Evolutionary conservation across 2,888 invertebrate genomes (phyloP).

Genomic region (Stenodera caucasica): DNA sequence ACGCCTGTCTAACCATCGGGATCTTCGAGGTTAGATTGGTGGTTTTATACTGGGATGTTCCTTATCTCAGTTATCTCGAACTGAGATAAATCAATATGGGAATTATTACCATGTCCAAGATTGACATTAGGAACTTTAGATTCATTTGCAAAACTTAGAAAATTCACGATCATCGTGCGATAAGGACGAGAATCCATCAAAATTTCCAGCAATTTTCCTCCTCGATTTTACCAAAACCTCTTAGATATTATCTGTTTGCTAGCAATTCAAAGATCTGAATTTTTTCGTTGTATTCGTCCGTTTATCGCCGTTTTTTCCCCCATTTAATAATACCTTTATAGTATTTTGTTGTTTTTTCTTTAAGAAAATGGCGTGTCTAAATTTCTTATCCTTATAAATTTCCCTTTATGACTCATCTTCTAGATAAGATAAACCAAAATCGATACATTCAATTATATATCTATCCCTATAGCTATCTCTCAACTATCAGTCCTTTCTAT

Average conservation of each 20-base stretch:
- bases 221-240: no score
- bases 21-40: neutral
- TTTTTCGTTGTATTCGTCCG: no score
- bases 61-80: neutral
- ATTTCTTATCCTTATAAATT: neutral
- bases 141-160: no score
- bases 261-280: no score
- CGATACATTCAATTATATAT: neutral
- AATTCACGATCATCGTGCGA: no score
- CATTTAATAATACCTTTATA: no score
- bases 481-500: neutral
- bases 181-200: no score
- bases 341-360: no score
- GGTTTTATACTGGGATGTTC: neutral
- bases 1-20: conserved; percentile 27
- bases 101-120: neutral
- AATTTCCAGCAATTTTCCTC: no score
- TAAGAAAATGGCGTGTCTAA: neutral
- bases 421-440: neutral
- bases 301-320: no score
- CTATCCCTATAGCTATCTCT: neutral
- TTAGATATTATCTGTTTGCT: no score
- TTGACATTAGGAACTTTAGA: no score
- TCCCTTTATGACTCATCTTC: neutral
- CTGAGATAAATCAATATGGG: neutral